A percentile compares a stretch with the other conserved stretches of the same genome.
phyloP scores from a whole-genome alignment of 2,797 vertebrate species.

The Tokudaia muenninki region DNA sequence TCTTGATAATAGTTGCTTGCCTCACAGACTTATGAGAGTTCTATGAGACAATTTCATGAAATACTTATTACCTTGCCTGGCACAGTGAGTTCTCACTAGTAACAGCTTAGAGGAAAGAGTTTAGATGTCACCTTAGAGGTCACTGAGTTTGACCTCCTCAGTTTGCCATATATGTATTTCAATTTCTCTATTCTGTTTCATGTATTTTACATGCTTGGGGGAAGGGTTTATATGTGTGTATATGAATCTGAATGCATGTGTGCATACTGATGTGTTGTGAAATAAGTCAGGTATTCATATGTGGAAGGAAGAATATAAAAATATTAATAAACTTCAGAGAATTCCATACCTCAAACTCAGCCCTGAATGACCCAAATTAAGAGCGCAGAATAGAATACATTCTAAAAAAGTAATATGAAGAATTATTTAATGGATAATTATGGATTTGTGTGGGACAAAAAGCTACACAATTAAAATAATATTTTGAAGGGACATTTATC shows the following conservation, averaged over 20 bases:
- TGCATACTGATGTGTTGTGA: not conserved
- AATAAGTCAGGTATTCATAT: not conserved
- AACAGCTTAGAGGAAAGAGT: not conserved
- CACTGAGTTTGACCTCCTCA: not conserved
- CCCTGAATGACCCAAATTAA: not conserved
- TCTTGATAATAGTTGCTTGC: not conserved
- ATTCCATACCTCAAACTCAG: not conserved
- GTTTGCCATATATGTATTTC: not conserved
- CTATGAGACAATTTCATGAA: not conserved
- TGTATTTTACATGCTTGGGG: not conserved
- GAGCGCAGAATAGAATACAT: not conserved
- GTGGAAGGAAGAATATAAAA: not conserved
- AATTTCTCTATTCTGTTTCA: not conserved
- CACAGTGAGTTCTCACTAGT: not conserved
- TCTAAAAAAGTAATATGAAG: not conserved
- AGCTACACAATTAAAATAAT: not conserved
- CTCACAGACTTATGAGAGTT: not conserved
- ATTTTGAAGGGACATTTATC: not conserved
- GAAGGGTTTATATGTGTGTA: not conserved
- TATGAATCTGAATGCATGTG: not conserved
- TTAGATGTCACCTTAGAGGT: not conserved
- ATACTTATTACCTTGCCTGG: not conserved
- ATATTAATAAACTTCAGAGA: not conserved
- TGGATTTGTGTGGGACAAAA: not conserved
- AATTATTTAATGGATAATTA: slow-evolving; percentile 6